phyloP scores from a whole-genome alignment of 2,797 vertebrate genomes.

The Masticophis lateralis region DNA sequence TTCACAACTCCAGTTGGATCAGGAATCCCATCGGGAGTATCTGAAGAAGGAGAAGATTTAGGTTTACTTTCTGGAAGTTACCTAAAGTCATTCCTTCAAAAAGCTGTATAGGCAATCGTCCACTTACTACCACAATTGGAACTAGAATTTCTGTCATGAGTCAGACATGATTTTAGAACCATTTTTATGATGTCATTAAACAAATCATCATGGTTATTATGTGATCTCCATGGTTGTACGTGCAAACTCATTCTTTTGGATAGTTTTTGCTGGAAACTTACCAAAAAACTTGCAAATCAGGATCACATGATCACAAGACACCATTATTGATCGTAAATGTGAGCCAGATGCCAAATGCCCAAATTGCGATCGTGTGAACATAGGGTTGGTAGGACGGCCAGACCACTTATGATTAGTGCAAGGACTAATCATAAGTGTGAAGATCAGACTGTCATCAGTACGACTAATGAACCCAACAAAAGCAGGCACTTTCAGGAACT shows the following conservation, averaged over 20 bases:
- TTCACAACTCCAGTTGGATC: slow-evolving; percentile 83
- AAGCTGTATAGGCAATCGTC: not conserved
- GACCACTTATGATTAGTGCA: not conserved
- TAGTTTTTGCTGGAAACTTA: not conserved
- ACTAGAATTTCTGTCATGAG: not conserved
- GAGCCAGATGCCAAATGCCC: accelerated
- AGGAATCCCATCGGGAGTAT: slow-evolving; percentile 66
- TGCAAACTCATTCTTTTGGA: not conserved
- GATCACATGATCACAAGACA: not conserved
- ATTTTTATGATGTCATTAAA: not conserved
- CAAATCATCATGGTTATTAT: not conserved
- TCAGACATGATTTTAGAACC: not conserved
- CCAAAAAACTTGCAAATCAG: not conserved
- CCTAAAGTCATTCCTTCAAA: not conserved
- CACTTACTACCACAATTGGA: not conserved
- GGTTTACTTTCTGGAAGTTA: not conserved
- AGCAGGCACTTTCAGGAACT: not conserved
- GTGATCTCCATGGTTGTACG: not conserved
- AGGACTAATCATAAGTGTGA: not conserved
- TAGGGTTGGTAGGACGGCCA: not conserved
- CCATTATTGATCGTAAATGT: not conserved
- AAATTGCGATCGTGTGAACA: accelerated
- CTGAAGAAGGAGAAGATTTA: slow-evolving; percentile 25
- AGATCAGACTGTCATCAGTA: not conserved
- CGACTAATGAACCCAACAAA: not conserved